phyloP scores from a whole-genome alignment of 1,140 invertebrate genomes.

The Drosophila asahinai region DNA sequence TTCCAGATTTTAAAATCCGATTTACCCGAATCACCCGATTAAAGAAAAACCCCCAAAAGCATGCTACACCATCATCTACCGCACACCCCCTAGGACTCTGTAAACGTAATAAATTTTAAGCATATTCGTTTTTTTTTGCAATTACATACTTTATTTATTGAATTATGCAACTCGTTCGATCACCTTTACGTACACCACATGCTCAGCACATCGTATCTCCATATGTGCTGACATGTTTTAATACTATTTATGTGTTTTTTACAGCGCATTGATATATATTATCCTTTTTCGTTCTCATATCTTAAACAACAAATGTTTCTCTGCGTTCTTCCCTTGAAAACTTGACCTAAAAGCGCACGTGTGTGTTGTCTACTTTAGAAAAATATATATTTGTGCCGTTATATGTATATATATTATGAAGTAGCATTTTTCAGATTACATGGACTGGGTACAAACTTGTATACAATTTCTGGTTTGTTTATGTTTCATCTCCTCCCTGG shows the following conservation, averaged over 20 bases:
- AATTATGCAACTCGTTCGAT: slow-evolving; percentile 73
- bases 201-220: slow-evolving; percentile 39
- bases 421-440: slow-evolving; percentile 76
- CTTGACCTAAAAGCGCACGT: slow-evolving; percentile 53
- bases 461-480: slow-evolving; percentile 65
- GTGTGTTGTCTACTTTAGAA: slow-evolving; percentile 71
- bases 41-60: neutral
- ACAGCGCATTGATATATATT: slow-evolving; percentile 81
- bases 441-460: slow-evolving; percentile 82
- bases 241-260: slow-evolving; percentile 76
- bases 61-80: neutral
- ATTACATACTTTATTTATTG: slow-evolving; percentile 75
- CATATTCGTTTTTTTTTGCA: slow-evolving; percentile 9
- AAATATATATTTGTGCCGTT: slow-evolving; percentile 75
- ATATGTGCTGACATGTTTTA: slow-evolving; percentile 53
- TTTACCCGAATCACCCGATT: neutral
- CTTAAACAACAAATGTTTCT: slow-evolving; percentile 58
- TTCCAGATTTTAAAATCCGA: too few species aligned
- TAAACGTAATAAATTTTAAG: neutral
- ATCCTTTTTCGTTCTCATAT: slow-evolving; percentile 42
- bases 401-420: slow-evolving; percentile 77
- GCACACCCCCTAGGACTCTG: too few species aligned
- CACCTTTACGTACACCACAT: slow-evolving; percentile 65
- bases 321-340: slow-evolving; percentile 29
- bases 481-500: slow-evolving; percentile 5